A percentile compares a stretch with the other conserved stretches of the same genome.
Conservation (phyloP, 2,113 vertebrate genomes). For the Platanista minor region DNA sequence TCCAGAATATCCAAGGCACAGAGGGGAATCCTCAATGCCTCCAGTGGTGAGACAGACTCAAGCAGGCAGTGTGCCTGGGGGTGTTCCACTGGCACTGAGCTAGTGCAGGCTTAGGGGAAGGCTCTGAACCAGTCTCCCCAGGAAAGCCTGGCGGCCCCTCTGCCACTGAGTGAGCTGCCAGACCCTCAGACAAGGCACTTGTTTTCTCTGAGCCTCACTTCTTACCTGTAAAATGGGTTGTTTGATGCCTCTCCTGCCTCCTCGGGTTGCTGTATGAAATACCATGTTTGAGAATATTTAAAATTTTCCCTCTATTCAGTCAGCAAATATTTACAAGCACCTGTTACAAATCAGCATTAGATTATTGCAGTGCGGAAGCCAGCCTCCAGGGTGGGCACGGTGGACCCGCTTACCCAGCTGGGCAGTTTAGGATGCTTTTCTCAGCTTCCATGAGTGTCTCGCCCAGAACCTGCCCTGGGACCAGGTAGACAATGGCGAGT, state of each 20-base stretch:
- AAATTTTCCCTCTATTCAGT: background rate
- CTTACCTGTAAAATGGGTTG: background rate
- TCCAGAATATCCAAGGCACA: background rate
- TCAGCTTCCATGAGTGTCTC: background rate
- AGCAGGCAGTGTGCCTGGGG: too few species aligned
- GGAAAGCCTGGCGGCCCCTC: background rate
- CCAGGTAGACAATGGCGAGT: background rate
- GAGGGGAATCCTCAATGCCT: background rate
- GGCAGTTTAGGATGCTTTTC: background rate
- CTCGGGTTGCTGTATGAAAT: background rate
- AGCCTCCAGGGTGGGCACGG: background rate
- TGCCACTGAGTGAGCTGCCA: accelerated
- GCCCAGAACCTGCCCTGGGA: background rate
- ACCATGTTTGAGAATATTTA: background rate
- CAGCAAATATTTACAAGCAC: background rate
- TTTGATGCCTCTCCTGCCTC: background rate
- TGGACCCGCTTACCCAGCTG: accelerated
- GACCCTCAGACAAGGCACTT: too few species aligned
- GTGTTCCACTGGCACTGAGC: background rate
- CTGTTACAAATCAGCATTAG: background rate
- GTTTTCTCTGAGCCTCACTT: background rate
- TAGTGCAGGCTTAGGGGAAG: background rate
- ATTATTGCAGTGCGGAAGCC: background rate
- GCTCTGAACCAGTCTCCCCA: background rate
- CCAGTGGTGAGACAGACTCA: background rate